Percentiles rank a stretch among this genome's conserved stretches.
These are phyloP conservation scores for Exaiptasia diaphana DNA, from an alignment of 64 coral and sea anemone species.

Conservation along the genomic window DNA sequence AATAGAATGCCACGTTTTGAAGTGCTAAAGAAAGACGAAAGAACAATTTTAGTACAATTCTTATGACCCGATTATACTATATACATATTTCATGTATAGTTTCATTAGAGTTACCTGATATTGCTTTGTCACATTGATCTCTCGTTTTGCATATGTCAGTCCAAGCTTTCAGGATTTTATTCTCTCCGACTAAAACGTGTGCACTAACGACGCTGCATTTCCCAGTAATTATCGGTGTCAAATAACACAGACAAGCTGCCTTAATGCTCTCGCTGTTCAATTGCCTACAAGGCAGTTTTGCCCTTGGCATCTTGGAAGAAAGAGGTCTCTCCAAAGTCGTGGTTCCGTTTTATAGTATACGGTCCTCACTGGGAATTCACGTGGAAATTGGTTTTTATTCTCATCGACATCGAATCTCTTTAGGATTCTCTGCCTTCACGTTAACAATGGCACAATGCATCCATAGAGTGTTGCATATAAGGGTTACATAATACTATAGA, in stretches of 20 bases:
- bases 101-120: background rate
- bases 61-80: background rate
- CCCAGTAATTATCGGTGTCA: background rate
- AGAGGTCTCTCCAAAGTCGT: background rate
- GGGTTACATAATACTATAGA: too few species aligned
- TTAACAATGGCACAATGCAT: too few species aligned
- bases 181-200: background rate
- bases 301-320: background rate
- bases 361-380: background rate
- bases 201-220: background rate
- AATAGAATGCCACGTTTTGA: slow-evolving; percentile 5
- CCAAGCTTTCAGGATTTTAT: background rate
- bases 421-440: too few species aligned
- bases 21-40: background rate
- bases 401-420: too few species aligned
- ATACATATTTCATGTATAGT: background rate
- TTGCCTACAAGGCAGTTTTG: background rate
- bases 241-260: background rate
- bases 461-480: too few species aligned
- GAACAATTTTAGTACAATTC: background rate
- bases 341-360: background rate
- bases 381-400: too few species aligned
- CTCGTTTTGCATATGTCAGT: background rate
- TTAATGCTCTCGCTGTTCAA: background rate
- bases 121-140: background rate